These are phyloP conservation scores for Lepeophtheirus nordmannii DNA, from an alignment of 2,888 invertebrate genomes.

Conservation along the genomic window DNA sequence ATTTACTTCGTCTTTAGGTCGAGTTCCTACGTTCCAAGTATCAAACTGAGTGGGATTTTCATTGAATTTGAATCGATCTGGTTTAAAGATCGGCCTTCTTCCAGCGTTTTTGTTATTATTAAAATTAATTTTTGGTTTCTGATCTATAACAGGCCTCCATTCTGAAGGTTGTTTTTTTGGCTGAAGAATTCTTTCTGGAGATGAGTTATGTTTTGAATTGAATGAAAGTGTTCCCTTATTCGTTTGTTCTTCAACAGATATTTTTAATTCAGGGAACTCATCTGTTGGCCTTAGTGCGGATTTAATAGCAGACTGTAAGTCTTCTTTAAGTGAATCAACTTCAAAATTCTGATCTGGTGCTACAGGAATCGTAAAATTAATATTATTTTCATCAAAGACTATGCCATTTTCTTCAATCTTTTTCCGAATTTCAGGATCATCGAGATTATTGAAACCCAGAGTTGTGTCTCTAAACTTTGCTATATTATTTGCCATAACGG, in stretches of 20 bases:
- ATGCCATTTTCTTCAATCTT: constrained; percentile 10
- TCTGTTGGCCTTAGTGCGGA: not conserved
- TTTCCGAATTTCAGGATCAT: not conserved
- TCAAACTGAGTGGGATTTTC: not conserved
- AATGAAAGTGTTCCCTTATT: not conserved
- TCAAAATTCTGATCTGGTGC: not conserved
- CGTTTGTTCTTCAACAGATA: not conserved
- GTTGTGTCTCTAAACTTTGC: not conserved
- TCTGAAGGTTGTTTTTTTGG: not conserved
- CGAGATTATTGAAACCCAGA: not conserved
- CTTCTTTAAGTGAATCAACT: not conserved
- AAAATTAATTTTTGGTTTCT: not conserved
- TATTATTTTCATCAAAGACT: constrained; percentile 1
- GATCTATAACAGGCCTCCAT: not conserved
- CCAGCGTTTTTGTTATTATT: not conserved
- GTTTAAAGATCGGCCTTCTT: not conserved
- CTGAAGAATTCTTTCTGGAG: too few relatives aligned
- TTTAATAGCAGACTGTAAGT: not conserved
- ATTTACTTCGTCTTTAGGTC: too few relatives aligned
- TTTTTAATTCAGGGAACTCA: not conserved
- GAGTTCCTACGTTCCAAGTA: too few relatives aligned
- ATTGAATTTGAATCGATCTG: not conserved
- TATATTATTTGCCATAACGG: not conserved
- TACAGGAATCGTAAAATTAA: constrained; percentile 13
- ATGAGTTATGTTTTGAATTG: not conserved